phyloP scores from a whole-genome alignment of 92 coral and sea anemone genomes.

The Parazoanthus swiftii region DNA sequence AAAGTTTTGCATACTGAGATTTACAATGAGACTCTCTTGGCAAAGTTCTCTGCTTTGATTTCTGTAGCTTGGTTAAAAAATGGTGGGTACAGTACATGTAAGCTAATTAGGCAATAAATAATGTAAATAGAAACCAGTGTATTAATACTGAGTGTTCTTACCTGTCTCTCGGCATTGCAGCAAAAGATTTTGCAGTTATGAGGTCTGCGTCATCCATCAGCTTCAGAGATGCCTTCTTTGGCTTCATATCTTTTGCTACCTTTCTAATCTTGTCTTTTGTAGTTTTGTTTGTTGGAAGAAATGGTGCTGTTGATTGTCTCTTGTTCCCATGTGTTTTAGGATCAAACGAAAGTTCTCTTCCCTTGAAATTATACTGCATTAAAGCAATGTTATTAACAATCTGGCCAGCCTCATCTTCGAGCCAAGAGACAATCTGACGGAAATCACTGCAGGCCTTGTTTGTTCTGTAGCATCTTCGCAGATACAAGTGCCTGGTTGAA shows the following conservation, averaged over 20 bases:
- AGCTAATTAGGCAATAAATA: too few species aligned
- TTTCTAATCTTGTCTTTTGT: constrained; percentile 45
- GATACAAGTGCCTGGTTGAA: constrained; percentile 13
- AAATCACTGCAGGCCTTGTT: constrained; percentile 41
- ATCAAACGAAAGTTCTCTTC: constrained; percentile 43
- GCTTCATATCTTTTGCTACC: constrained; percentile 29
- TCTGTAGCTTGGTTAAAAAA: too few species aligned
- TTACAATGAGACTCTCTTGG: too few species aligned
- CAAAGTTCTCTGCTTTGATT: too few species aligned
- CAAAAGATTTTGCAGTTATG: constrained; percentile 37
- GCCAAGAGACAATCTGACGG: constrained; percentile 45
- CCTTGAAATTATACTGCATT: constrained; percentile 50
- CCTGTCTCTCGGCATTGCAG: constrained; percentile 36
- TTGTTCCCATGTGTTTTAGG: constrained; percentile 49
- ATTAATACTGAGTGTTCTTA: too few species aligned
- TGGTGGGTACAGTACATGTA: too few species aligned
- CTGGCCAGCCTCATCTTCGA: constrained; percentile 38
- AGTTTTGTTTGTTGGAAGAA: constrained; percentile 50
- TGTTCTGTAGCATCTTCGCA: constrained; percentile 41
- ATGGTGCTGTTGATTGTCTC: constrained; percentile 27
- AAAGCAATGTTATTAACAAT: constrained; percentile 37
- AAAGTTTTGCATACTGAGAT: too few species aligned
- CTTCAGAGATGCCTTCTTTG: constrained; percentile 33
- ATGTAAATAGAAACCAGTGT: too few species aligned
- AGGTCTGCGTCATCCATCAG: constrained; percentile 33